Evolutionary conservation across 2,797 vertebrate species (phyloP).

Genomic region (Eospalax fontanierii): DNA sequence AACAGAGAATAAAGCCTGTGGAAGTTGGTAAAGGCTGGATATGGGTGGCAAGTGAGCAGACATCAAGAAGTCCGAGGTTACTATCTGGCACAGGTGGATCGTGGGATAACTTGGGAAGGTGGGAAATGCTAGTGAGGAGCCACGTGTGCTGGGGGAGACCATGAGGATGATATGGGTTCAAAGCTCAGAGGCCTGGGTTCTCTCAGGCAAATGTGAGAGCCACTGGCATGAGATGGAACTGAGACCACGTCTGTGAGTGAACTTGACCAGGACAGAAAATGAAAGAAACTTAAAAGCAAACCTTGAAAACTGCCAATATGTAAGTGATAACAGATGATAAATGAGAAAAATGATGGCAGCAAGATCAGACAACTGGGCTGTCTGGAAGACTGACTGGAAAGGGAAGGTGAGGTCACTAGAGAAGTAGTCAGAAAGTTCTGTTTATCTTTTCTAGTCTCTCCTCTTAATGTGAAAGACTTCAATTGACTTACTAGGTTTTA

Average conservation of each 20-base stretch:
- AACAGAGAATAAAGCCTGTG: not conserved
- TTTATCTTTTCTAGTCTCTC: not conserved
- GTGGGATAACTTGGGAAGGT: not conserved
- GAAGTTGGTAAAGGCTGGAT: not conserved
- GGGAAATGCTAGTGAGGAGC: not conserved
- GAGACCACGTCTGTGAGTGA: not conserved
- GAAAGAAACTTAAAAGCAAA: conserved; percentile 5
- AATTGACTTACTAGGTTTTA: too few species aligned
- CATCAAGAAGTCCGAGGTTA: not conserved
- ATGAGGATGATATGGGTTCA: not conserved
- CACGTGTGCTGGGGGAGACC: not conserved
- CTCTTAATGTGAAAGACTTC: too few species aligned
- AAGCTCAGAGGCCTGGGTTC: not conserved
- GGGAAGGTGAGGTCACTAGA: not conserved
- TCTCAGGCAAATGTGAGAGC: not conserved
- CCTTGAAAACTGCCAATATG: not conserved
- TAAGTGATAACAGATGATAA: not conserved
- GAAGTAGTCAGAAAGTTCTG: not conserved
- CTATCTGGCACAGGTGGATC: not conserved
- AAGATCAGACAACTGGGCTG: not conserved
- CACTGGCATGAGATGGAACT: not conserved
- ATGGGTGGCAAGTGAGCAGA: not conserved
- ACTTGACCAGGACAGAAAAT: not conserved
- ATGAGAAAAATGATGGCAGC: not conserved
- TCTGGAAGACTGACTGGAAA: not conserved